A percentile compares a stretch with the other conserved stretches of the same genome.
Evolutionary conservation across 2,797 vertebrate genomes (phyloP).

Genomic region (Platalea minor): DNA sequence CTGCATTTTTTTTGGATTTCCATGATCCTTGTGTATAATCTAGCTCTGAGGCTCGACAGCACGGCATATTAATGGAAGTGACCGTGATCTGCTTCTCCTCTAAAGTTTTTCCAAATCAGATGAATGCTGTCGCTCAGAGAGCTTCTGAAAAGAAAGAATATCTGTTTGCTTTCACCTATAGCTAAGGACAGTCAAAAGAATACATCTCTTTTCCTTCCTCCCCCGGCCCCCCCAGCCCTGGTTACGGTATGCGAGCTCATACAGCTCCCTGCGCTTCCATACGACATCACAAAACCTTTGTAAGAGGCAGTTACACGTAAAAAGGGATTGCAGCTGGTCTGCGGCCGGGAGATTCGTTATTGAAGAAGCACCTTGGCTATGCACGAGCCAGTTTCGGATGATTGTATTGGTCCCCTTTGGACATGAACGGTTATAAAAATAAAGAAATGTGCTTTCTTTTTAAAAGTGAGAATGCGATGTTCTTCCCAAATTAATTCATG

Average conservation of each 20-base stretch:
- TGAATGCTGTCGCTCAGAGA: not conserved
- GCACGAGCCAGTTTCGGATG: not conserved
- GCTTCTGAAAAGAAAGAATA: not conserved
- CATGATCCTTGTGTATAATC: not conserved
- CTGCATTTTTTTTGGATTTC: not conserved
- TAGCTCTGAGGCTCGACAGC: not conserved
- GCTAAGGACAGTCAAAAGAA: not conserved
- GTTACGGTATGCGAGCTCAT: not conserved
- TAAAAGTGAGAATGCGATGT: not conserved
- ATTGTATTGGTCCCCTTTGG: not conserved
- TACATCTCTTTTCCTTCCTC: not conserved
- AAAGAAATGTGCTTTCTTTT: not conserved
- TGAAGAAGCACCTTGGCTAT: not conserved
- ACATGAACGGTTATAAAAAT: not conserved
- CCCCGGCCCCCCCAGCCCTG: no score
- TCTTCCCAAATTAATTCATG: not conserved
- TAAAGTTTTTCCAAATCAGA: not conserved
- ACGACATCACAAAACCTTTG: not conserved
- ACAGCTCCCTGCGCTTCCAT: not conserved
- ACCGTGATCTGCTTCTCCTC: not conserved
- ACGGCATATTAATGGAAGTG: not conserved
- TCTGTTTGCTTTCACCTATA: not conserved
- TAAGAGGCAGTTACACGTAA: not conserved
- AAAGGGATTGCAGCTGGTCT: not conserved
- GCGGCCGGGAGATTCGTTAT: no score